A percentile compares a stretch with the other conserved stretches of the same genome.
Conservation (phyloP, 2,113 vertebrate species). For the Lethenteron camtschaticum region DNA sequence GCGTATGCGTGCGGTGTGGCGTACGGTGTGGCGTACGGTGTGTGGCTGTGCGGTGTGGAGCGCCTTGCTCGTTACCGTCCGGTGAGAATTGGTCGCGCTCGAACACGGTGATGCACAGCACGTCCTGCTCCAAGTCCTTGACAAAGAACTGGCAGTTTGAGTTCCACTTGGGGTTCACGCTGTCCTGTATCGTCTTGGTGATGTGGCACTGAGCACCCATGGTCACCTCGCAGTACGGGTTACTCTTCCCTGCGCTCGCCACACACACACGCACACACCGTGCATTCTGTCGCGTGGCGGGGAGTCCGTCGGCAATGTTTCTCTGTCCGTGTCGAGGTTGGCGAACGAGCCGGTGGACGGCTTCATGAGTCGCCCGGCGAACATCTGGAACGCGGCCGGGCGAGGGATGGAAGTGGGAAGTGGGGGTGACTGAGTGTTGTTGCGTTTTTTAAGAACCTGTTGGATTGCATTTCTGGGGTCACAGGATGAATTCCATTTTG, state of each 20-base stretch:
- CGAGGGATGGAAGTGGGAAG: neutral
- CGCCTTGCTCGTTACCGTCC: conserved; percentile 30
- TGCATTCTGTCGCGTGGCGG: too few relatives aligned
- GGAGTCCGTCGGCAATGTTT: too few relatives aligned
- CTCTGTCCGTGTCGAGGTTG: too few relatives aligned
- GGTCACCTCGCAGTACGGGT: conserved; percentile 92
- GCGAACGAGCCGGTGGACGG: neutral
- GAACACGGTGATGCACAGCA: conserved; percentile 89
- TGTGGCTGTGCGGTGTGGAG: too few relatives aligned
- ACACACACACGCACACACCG: too few relatives aligned
- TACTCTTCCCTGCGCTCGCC: conserved; percentile 54
- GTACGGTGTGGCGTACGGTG: too few relatives aligned
- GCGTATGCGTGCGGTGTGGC: too few relatives aligned
- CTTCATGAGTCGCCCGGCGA: neutral
- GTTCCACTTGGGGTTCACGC: conserved; percentile 91
- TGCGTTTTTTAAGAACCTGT: too few relatives aligned
- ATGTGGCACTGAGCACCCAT: conserved; percentile 98
- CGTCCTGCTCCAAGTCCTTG: conserved; percentile 88
- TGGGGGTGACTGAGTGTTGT: too few relatives aligned
- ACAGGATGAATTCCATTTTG: too few relatives aligned
- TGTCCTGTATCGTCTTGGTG: conserved; percentile 93
- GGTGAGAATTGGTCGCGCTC: conserved; percentile 97
- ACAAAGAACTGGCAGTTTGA: conserved; percentile 99
- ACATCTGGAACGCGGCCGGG: neutral
- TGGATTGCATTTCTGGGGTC: too few relatives aligned